A percentile compares a stretch with the other conserved stretches of the same genome.
Evolutionary conservation across 2,113 vertebrate species (phyloP).

Genomic region (cattle (Bos taurus)): DNA sequence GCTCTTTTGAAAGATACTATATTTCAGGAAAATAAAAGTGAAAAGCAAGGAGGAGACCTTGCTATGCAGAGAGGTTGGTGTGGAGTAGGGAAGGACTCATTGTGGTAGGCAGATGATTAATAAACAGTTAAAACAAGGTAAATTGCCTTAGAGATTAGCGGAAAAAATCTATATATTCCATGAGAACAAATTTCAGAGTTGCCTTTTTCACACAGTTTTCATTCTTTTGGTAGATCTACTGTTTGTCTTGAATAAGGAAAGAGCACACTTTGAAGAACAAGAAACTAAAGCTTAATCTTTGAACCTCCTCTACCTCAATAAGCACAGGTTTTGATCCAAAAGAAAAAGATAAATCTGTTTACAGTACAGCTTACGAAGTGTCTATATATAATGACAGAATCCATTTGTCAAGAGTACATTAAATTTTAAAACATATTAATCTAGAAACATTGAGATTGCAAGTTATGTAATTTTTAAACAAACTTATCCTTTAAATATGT

Average conservation of each 20-base stretch:
- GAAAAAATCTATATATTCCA: not conserved
- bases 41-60: not conserved
- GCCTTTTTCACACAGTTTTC: not conserved
- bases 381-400: not conserved
- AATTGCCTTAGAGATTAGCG: not conserved
- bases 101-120: not conserved
- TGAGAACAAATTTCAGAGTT: not conserved
- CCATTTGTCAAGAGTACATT: not conserved
- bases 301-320: not conserved
- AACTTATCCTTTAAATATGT: not conserved
- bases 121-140: not conserved
- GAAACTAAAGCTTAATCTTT: not conserved
- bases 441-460: not conserved
- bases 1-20: not conserved
- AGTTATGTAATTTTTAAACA: not conserved
- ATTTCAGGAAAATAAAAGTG: not conserved
- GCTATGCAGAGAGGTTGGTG: not conserved
- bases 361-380: not conserved
- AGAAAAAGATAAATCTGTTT: not conserved
- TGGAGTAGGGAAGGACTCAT: not conserved
- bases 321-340: not conserved
- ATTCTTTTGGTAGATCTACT: not conserved
- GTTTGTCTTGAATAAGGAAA: not conserved
- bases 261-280: not conserved
- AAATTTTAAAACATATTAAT: not conserved